Evolutionary conservation across 1,140 invertebrate genomes (phyloP), one percentile per base, ranked within the genome.

Genomic region (Wiebesia pumilae): DNA sequence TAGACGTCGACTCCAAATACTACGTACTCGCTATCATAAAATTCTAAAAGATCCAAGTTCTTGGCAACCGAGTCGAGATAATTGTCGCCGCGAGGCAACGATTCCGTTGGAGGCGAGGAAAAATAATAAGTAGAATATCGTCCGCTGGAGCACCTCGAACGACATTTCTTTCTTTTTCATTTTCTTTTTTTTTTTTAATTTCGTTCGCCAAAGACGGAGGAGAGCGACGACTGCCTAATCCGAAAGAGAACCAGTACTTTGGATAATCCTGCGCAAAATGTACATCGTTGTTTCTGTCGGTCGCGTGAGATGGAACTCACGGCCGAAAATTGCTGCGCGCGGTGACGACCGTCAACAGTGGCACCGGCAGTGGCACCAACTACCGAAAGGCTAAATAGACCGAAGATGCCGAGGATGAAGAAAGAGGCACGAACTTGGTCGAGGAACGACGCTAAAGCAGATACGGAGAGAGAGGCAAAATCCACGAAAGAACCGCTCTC

Each of bases 401-500:
- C 30, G 69, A 77, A 51, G 54, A 62, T 77, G 35, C 3, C n/a
- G 30, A 9, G 3, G 33, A 58, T 3, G 47, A 54, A 73, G 43
- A 58, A 75, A 65, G 24, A 33, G 43, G 83, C 40, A 69, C 33
- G 62, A 65, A 78, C 78, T 84, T 67, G 12, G 21, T n/a, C 30
- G 19, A 27, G 21, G 54, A 62, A 35, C 30, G 58, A 54, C 33
- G 24, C 43, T 40, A 40, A 65, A 40, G n/a, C 35, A 43, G 47
- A 30, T 69, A 67, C 16, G 80, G 10, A 38, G 40, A 38, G 35
- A 40, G 71, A 40, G 38, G 38, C 27, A 16, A 78, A 84, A 84
- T 78, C 40, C 83, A 78, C 83, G 47, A 84, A 78, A 84, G 83
- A 33, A 43, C 43, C 81, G 9, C 62, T 58, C 47, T 12, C 58